phyloP scores from a whole-genome alignment of 2,113 vertebrate species.

The Stomatorhinus ivindoensis region DNA sequence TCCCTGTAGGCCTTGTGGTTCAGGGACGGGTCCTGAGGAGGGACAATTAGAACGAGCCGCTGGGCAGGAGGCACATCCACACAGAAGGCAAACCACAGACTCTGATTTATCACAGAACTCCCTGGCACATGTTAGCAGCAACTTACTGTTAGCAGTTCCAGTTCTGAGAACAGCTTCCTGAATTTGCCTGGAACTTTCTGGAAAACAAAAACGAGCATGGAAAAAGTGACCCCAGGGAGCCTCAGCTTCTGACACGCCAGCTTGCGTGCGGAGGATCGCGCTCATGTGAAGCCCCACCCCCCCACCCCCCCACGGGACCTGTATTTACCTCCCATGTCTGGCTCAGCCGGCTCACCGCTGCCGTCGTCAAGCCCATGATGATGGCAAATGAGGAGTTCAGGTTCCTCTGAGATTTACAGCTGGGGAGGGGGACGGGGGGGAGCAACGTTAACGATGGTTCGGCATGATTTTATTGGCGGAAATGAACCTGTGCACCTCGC shows the following conservation, averaged over 20 bases:
- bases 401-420: conserved; percentile 94
- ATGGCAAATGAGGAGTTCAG: conserved; percentile 96
- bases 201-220: neutral
- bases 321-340: conserved; percentile 89
- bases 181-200: conserved; percentile 98
- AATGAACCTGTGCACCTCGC: neutral
- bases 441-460: no score
- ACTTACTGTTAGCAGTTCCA: conserved; percentile 91
- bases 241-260: no score
- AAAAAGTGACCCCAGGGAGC: neutral
- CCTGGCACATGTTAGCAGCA: no score
- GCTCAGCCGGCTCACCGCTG: conserved; percentile 83
- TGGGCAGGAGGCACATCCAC: neutral
- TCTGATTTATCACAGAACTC: neutral
- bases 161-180: conserved; percentile 91
- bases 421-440: conserved; percentile 44
- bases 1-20: conserved; percentile 98
- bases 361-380: conserved; percentile 93
- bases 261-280: neutral
- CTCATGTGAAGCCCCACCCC: neutral
- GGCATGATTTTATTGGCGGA: neutral
- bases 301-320: neutral
- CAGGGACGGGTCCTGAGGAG: conserved; percentile 85
- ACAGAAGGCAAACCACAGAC: neutral
- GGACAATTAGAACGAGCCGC: neutral